These are phyloP conservation scores for Arremon aurantiirostris DNA, from an alignment of 2,797 vertebrate species.

Conservation along the genomic window DNA sequence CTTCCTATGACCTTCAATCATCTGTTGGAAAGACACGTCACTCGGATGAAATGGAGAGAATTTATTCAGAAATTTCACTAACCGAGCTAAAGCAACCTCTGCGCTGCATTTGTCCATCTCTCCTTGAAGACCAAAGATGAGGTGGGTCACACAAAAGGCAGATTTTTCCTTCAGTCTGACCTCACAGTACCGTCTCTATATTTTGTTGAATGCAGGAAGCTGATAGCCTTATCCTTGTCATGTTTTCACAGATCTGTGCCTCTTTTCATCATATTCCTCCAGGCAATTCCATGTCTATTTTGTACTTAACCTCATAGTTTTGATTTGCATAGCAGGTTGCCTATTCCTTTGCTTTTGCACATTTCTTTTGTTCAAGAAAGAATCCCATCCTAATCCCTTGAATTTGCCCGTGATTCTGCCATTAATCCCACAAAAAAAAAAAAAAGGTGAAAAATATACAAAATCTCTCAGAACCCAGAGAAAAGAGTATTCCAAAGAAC, in stretches of 20 bases:
- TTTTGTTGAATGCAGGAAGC: background rate
- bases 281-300: background rate
- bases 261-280: background rate
- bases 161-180: background rate
- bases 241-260: background rate
- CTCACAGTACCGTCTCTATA: background rate
- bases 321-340: background rate
- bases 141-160: background rate
- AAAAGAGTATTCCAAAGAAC: background rate
- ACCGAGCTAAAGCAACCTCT: background rate
- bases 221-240: background rate
- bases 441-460: background rate
- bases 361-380: background rate
- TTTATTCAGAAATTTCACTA: slow-evolving; percentile 8
- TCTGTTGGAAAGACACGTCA: background rate
- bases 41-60: background rate
- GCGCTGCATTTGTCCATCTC: background rate
- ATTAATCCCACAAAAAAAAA: background rate
- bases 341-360: background rate
- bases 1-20: slow-evolving; percentile 21
- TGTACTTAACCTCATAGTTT: background rate
- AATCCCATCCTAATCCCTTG: background rate
- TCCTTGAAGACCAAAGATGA: background rate
- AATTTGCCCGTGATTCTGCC: background rate
- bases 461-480: background rate